Evolutionary conservation across 2,113 vertebrate species (phyloP).

Genomic region (Ceyx melanurus): DNA sequence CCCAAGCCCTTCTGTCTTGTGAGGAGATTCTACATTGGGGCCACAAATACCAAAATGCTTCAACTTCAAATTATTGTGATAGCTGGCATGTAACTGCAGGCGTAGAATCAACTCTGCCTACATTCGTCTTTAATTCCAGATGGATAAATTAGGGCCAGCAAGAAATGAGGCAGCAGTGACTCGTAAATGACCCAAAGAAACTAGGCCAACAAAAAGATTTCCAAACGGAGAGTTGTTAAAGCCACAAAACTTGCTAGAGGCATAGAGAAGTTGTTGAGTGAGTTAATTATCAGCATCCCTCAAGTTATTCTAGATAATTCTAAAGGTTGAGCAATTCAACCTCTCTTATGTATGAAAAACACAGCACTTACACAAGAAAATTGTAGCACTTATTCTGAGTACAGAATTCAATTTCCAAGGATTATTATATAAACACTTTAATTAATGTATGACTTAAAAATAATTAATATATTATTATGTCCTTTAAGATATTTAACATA

Average conservation of each 20-base stretch:
- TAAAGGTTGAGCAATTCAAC: slow-evolving; percentile 32
- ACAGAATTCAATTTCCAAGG: slow-evolving; percentile 46
- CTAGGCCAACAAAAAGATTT: slow-evolving; percentile 17
- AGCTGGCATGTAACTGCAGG: background rate
- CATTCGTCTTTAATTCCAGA: slow-evolving; percentile 25
- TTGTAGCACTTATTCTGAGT: slow-evolving; percentile 50
- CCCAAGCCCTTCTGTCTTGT: background rate
- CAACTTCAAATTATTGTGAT: background rate
- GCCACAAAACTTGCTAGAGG: slow-evolving; percentile 6
- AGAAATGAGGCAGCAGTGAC: slow-evolving; percentile 42
- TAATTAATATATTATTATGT: slow-evolving; percentile 28
- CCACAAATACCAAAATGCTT: background rate
- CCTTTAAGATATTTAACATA: slow-evolving; percentile 47
- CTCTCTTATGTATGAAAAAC: slow-evolving; percentile 16
- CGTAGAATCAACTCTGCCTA: background rate
- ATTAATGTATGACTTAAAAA: slow-evolving; percentile 62
- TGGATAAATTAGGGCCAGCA: slow-evolving; percentile 46
- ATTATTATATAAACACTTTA: slow-evolving; percentile 61
- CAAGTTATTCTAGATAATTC: slow-evolving; percentile 24
- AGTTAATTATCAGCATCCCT: slow-evolving; percentile 40
- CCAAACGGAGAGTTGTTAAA: background rate
- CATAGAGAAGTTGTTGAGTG: background rate
- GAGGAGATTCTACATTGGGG: background rate
- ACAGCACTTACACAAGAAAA: slow-evolving; percentile 46
- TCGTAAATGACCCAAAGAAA: slow-evolving; percentile 52